These are phyloP conservation scores for Clarias batrachus DNA, from an alignment of 2,113 vertebrate genomes.

Conservation along the genomic window DNA sequence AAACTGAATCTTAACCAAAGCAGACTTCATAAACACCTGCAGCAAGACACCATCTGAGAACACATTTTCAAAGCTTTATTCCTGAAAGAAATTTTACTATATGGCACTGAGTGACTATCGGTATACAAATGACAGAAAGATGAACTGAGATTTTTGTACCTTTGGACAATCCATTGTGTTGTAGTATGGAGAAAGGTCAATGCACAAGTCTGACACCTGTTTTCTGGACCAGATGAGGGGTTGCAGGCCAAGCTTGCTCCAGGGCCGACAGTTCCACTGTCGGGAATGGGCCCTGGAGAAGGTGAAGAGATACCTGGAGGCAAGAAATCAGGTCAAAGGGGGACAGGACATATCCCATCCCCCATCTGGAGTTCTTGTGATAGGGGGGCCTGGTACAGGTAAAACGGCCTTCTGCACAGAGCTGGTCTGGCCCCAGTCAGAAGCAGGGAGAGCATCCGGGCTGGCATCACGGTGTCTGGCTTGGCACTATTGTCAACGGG, in stretches of 20 bases:
- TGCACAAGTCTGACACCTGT: conserved; percentile 35
- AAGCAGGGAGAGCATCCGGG: conserved; percentile 54
- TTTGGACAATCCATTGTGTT: conserved; percentile 19
- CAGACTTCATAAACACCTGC: conserved; percentile 39
- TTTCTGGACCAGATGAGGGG: conserved; percentile 63
- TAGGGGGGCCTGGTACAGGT: conserved; percentile 73
- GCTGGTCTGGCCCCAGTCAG: conserved; percentile 71
- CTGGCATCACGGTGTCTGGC: conserved; percentile 72
- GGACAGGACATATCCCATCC: background rate
- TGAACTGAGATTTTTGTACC: background rate
- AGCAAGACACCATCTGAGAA: conserved; percentile 32
- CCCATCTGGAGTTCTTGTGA: conserved; percentile 70
- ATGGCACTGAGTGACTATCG: conserved; percentile 17
- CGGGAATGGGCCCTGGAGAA: conserved; percentile 81
- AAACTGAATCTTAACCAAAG: background rate
- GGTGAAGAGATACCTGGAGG: conserved; percentile 70
- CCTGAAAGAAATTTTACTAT: conserved; percentile 28
- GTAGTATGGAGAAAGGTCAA: conserved; percentile 60
- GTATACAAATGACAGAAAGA: background rate
- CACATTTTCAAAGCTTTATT: conserved; percentile 9
- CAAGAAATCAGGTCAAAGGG: conserved; percentile 47
- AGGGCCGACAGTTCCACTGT: conserved; percentile 75
- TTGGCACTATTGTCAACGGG: conserved; percentile 76
- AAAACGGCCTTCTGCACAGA: conserved; percentile 77
- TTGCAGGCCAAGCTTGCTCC: conserved; percentile 66